phyloP scores from a whole-genome alignment of 2,113 vertebrate genomes.

The Epinephelus fuscoguttatus region DNA sequence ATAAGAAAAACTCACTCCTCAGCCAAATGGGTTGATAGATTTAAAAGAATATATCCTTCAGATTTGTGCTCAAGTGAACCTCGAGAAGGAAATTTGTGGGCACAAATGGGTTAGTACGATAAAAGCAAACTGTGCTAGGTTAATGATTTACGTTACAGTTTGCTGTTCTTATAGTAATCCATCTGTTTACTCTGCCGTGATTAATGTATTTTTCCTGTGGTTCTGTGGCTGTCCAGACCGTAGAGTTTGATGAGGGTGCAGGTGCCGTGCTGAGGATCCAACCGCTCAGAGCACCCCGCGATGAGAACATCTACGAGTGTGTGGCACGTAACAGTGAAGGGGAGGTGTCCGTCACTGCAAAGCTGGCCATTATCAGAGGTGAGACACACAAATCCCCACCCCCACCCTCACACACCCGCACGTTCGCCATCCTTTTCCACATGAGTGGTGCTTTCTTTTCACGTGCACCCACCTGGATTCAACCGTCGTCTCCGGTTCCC shows the following conservation, averaged over 20 bases:
- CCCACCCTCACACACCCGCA: not conserved
- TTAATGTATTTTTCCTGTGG: conserved; percentile 41
- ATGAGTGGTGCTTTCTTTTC: conserved; percentile 27
- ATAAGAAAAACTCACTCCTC: no score
- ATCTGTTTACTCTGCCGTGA: conserved; percentile 19
- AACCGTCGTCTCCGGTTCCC: conserved; percentile 18
- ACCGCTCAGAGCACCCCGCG: conserved; percentile 93
- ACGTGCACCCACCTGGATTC: conserved; percentile 47
- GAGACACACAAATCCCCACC: conserved; percentile 37
- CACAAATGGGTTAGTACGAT: not conserved
- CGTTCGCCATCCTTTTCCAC: conserved; percentile 13
- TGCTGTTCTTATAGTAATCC: not conserved
- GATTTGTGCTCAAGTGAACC: no score
- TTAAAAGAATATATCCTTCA: no score
- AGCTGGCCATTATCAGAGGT: conserved; percentile 98
- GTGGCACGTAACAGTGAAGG: conserved; percentile 93
- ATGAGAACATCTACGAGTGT: conserved; percentile 96
- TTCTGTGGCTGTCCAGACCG: conserved; percentile 86
- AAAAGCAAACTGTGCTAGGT: not conserved
- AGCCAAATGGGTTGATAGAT: no score
- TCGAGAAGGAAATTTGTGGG: no score
- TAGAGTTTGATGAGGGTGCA: conserved; percentile 96
- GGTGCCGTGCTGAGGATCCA: conserved; percentile 97
- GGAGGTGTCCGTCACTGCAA: conserved; percentile 92
- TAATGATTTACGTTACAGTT: not conserved